Evolutionary conservation across 2,113 vertebrate genomes (phyloP).

Genomic region (Phalacrocorax brasilianus): DNA sequence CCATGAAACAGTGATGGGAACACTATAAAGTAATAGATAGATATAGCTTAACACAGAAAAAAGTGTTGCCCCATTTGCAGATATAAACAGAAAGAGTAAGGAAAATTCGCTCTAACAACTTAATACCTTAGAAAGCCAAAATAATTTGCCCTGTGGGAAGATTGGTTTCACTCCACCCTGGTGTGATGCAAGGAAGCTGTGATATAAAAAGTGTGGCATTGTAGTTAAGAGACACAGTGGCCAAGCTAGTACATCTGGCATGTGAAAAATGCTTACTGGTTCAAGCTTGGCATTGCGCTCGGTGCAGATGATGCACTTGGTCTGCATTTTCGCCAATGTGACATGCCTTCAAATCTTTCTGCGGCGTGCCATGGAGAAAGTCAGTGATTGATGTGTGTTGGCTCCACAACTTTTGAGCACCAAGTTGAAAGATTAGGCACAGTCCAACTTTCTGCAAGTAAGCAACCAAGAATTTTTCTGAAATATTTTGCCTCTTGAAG

Average conservation of each 20-base stretch:
- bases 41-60: neutral
- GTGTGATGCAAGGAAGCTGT: neutral
- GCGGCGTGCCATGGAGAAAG: fast-evolving
- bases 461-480: neutral
- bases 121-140: neutral
- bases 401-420: neutral
- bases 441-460: neutral
- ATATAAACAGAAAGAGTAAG: neutral
- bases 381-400: neutral
- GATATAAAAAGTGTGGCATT: neutral
- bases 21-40: neutral
- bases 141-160: neutral
- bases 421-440: neutral
- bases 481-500: neutral
- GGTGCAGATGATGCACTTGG: neutral
- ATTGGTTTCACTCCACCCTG: neutral
- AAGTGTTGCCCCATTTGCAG: neutral
- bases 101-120: neutral
- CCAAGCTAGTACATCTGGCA: neutral
- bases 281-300: neutral
- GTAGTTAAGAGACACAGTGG: neutral
- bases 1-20: neutral
- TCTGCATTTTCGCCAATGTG: neutral
- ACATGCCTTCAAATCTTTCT: neutral
- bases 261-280: neutral